Evolutionary conservation across 2,113 vertebrate genomes (phyloP), one percentile per base, ranked within the genome.

Genomic region (Neotragus pygmaeus): DNA sequence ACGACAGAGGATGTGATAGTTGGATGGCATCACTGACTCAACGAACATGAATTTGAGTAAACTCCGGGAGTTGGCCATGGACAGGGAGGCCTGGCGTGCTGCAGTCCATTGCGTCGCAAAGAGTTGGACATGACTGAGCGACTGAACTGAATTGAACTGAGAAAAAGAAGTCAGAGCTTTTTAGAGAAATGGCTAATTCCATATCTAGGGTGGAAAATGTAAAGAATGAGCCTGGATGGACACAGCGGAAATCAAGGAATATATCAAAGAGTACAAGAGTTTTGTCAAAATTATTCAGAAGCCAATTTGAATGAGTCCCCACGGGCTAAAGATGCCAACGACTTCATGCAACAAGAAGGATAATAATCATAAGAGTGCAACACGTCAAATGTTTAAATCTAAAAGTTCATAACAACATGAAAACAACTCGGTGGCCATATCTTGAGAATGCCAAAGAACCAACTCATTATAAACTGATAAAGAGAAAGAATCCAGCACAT

Each of bases 211-310:
- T 77, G 39, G 36, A 62, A 96, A 92, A 93, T 39, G 28, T 36
- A 78, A 58, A 96, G 62, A 62, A 95, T 58, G 27, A 94, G 5
- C 27, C n/a, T 94, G 58, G 33, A 82, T 92, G 66, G 33, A 78
- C 64, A 57, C 70, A 94, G 43, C 75, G 78, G 62, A 73, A 96
- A 97, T 55, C 45, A 87, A 86, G 19, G 43, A 91, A 89, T 28
- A 89, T 49, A 75, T 78, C 36, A 90, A 89, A 86, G 70, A 82
- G 75, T 86, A 45, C 8, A 96, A 83, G 15, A 49, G 28, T 19
- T 96, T 16, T 53, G 45, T 70, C 88, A 82, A 97, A 95, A 94
- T 97, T 81, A 92, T 36, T 96, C 81, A 84, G 88, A 96, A 97
- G 47, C 39, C 90, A 95, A 94, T 49, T 14, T 88, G 39, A 91